These are phyloP conservation scores for Upupa epops DNA, from an alignment of 2,113 vertebrate species.

Conservation along the genomic window DNA sequence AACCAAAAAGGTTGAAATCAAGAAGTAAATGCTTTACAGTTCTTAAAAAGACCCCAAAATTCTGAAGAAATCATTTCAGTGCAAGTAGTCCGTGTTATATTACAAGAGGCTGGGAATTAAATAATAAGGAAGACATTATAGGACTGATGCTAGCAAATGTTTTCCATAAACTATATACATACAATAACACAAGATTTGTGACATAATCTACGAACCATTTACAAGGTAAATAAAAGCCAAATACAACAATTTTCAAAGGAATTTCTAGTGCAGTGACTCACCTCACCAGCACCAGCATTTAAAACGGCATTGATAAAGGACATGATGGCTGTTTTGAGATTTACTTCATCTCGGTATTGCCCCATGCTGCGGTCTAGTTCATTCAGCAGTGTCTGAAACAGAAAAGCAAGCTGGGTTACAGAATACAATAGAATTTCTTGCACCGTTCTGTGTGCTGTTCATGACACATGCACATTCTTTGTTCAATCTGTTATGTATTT, in stretches of 20 bases:
- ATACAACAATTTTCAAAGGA: neutral
- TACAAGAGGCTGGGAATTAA: neutral
- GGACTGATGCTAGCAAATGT: neutral
- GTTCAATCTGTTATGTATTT: neutral
- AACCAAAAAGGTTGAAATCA: neutral
- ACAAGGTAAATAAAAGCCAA: neutral
- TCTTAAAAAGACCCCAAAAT: neutral
- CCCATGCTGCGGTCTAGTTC: slow-evolving; percentile 93
- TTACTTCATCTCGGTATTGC: slow-evolving; percentile 94
- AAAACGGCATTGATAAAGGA: slow-evolving; percentile 98
- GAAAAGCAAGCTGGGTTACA: neutral
- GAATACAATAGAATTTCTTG: neutral
- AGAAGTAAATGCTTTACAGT: neutral
- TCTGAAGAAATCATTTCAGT: neutral
- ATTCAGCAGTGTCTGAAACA: slow-evolving; percentile 86
- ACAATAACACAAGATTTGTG: neutral
- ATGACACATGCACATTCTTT: neutral
- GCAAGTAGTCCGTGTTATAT: neutral
- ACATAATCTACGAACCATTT: neutral
- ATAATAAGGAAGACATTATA: neutral
- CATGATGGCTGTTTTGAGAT: slow-evolving; percentile 97
- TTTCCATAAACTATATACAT: neutral
- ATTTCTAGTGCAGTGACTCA: slow-evolving; percentile 62
- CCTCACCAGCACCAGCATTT: slow-evolving; percentile 94
- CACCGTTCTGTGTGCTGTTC: neutral